Base-by-base conservation (phyloP, 1,140 invertebrate species). In the Calliopsis andreniformis region DNA sequence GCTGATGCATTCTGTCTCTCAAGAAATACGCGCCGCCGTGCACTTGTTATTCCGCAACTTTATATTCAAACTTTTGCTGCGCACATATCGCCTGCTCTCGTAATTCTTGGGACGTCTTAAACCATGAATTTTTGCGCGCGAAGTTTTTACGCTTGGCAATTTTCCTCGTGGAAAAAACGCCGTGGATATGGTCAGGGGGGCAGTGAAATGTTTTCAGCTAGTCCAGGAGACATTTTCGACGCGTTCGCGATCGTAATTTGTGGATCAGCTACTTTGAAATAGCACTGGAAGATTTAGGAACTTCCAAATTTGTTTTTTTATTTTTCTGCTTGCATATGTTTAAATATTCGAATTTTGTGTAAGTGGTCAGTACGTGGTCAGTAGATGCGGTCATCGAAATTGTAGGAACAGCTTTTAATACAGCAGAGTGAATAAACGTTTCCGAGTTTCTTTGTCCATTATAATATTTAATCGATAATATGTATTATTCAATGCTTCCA, bases 1-100 rank as follows among this genome's bases (percentile, higher is more conserved):
- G 61, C 0, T 18, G 43, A 35, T 28, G n/a, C 43, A 45, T 16
- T 30, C 30, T 76, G 35, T 69, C n/a, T 47, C 47, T 39, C 25
- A 43, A 10, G 25, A 35, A 55, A 55, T 53, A 72, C 32, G 23
- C 32, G 28, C 10, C 43, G 16, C 20, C 20, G 32, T 20, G 49
- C 39, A 32, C 47, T 66, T 55, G 35, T 55, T 64, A n/a, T 61
- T 59, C 20, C 18, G 28, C 39, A 32, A 69, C 32, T 23, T 32
- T 25, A 39, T 12, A 47, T 62, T 51, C 56, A 14, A 61, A 70
- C 28, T 45, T 61, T 10, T 28, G 39, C 2, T 18, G 16, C 32
- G 16, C 8, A 0, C 7, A n/a, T 58, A 30, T 45, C 42, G 42
- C 14, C 18, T 2, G 5, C 20, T 20, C 18, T 18, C n/a, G 20